These are phyloP conservation scores for Vanacampus margaritifer DNA, from an alignment of 2,113 vertebrate species.

Conservation along the genomic window DNA sequence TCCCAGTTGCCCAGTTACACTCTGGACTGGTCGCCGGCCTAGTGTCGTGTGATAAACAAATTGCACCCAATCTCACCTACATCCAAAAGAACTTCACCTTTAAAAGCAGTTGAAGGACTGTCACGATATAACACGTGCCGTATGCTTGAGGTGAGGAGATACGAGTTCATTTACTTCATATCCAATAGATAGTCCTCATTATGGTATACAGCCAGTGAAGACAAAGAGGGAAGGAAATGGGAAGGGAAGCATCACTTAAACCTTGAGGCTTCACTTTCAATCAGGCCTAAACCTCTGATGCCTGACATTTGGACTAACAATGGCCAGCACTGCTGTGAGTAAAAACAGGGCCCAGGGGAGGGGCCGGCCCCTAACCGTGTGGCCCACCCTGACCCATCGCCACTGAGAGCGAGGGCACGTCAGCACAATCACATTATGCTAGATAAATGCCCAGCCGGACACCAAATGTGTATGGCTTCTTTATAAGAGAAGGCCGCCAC, in stretches of 20 bases:
- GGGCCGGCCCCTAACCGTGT: slow-evolving; percentile 46
- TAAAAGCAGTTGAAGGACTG: neutral
- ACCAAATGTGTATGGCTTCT: slow-evolving; percentile 53
- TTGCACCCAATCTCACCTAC: neutral
- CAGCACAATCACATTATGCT: slow-evolving; percentile 61
- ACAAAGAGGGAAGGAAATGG: slow-evolving; percentile 10
- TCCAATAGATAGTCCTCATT: neutral
- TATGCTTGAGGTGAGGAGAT: neutral
- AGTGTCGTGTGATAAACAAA: neutral
- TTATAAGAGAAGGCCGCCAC: slow-evolving; percentile 55
- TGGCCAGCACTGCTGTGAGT: slow-evolving; percentile 34
- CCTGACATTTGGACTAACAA: slow-evolving; percentile 50
- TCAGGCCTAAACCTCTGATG: slow-evolving; percentile 23
- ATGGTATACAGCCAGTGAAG: neutral
- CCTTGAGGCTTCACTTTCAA: slow-evolving; percentile 26
- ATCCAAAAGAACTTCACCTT: neutral
- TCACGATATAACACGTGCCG: neutral
- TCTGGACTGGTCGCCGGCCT: neutral
- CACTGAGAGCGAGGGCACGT: slow-evolving; percentile 45
- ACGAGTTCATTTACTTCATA: neutral
- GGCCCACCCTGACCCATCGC: slow-evolving; percentile 44
- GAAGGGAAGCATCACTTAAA: slow-evolving; percentile 20
- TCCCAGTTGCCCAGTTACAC: neutral
- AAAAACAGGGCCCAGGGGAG: slow-evolving; percentile 43
- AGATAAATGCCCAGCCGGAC: slow-evolving; percentile 54